phyloP scores from a whole-genome alignment of 2,888 invertebrate genomes.

The Tetragonula carbonaria region DNA sequence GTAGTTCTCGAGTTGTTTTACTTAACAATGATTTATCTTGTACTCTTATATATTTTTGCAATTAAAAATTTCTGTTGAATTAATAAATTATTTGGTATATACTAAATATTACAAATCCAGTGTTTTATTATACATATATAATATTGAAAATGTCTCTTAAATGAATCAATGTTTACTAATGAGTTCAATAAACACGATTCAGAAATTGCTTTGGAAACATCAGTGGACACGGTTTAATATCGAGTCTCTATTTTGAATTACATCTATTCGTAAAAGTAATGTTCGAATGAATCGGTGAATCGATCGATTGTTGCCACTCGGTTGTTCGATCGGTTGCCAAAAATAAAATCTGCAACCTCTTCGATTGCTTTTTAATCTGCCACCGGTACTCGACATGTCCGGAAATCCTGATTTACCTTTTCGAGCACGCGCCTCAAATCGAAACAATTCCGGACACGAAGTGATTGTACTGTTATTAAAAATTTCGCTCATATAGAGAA shows the following conservation, averaged over 20 bases:
- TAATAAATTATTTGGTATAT: too few relatives aligned
- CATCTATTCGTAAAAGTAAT: neutral
- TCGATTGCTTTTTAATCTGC: slow-evolving; percentile 61
- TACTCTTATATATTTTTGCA: neutral
- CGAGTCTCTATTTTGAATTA: slow-evolving; percentile 12
- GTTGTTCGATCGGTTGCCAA: slow-evolving; percentile 66
- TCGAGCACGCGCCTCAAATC: slow-evolving; percentile 25
- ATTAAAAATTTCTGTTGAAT: neutral
- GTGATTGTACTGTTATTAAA: neutral
- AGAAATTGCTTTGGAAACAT: too few relatives aligned
- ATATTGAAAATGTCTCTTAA: neutral
- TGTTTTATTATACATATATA: too few relatives aligned
- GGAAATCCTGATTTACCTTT: slow-evolving; percentile 18
- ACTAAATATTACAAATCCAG: too few relatives aligned
- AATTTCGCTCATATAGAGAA: neutral
- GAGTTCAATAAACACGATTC: neutral
- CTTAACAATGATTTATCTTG: neutral
- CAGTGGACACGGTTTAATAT: neutral
- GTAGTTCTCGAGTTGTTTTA: neutral
- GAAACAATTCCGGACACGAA: slow-evolving; percentile 5
- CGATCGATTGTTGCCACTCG: slow-evolving; percentile 65
- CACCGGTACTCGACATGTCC: slow-evolving; percentile 38
- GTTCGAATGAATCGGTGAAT: slow-evolving; percentile 44
- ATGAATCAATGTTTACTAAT: neutral
- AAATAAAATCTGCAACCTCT: slow-evolving; percentile 63